A percentile compares a stretch with the other conserved stretches of the same genome.
Evolutionary conservation across 2,888 invertebrate genomes (phyloP).

Genomic region (Boloria selene): DNA sequence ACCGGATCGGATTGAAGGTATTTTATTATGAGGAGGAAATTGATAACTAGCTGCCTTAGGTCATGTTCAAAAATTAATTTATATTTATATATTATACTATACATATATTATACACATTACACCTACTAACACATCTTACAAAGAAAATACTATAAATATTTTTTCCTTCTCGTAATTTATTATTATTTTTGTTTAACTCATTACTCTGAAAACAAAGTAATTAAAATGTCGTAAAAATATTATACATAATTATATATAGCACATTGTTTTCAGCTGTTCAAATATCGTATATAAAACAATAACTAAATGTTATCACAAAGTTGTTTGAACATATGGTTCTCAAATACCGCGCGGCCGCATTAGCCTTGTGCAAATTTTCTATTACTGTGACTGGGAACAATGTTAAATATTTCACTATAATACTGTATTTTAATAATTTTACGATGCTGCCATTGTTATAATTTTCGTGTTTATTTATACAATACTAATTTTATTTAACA

Average conservation of each 20-base stretch:
- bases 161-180: no score
- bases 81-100: conserved; percentile 8
- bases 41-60: conserved; percentile 46
- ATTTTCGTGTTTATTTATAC: background rate
- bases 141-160: no score
- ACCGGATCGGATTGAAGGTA: conserved; percentile 36
- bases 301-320: conserved; percentile 40
- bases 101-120: background rate
- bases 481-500: no score
- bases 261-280: conserved; percentile 55
- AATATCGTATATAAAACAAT: conserved; percentile 49
- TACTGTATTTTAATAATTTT: conserved; percentile 13
- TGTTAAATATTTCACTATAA: conserved; percentile 15
- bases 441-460: conserved; percentile 18
- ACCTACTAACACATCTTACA: background rate
- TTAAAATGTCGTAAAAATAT: conserved; percentile 49
- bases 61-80: conserved; percentile 20
- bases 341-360: conserved; percentile 46
- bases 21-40: conserved; percentile 46
- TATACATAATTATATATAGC: conserved; percentile 52
- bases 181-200: background rate
- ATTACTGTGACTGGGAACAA: conserved; percentile 28
- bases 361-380: conserved; percentile 45
- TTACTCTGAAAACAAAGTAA: conserved; percentile 25
- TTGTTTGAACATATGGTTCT: conserved; percentile 54